Evolutionary conservation across 1,140 invertebrate species (phyloP), one percentile per base, ranked within the genome.

Genomic region (Mycetomoellerius zeteki): DNA sequence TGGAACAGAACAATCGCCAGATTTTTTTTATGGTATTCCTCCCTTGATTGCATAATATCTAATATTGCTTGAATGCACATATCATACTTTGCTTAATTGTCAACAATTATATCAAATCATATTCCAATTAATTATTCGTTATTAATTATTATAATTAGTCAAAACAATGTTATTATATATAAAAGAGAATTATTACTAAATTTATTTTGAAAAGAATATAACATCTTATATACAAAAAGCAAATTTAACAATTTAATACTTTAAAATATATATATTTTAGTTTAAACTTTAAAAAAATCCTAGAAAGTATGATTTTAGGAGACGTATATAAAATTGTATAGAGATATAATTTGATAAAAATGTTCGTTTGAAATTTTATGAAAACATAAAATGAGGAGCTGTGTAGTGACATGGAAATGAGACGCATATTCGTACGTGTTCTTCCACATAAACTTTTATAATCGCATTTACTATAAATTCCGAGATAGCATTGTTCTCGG

Each of bases 21-120:
- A 37, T 8, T 43, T 43, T 19, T 71, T 56, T 69, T 80, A 54
- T 24, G 16, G 5, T 6, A 8, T 78, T 10, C 21, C 4, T 54
- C 16, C 6, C 33, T 14, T n/a, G 19, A 27, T 43, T n/a, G 4
- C 30, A 24, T 2, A 19, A 81, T 24, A n/a, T 43, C 7, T 33
- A 54, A 27, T 37, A 71, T 65, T 76, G 3, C 7, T 52, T 24
- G 14, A 65, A 43, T 24, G 30, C 14, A 6, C 14, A 37, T 33
- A 67, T 80, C 10, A 24, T 21, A 10, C 33, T 12, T 24, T 16
- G n/a, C 16, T 50, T 10, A 50, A 50, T 62, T 47, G 1, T 2
- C 54, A 8, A 64, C 64, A 78, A 65, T 50, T 78, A 50, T 64
- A 64, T 21, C 30, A 33, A 72, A 72, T n/a, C 14, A 33, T 16